These are phyloP conservation scores for Hippocampus guttulatus DNA, from an alignment of 2,113 vertebrate species.

Conservation along the genomic window DNA sequence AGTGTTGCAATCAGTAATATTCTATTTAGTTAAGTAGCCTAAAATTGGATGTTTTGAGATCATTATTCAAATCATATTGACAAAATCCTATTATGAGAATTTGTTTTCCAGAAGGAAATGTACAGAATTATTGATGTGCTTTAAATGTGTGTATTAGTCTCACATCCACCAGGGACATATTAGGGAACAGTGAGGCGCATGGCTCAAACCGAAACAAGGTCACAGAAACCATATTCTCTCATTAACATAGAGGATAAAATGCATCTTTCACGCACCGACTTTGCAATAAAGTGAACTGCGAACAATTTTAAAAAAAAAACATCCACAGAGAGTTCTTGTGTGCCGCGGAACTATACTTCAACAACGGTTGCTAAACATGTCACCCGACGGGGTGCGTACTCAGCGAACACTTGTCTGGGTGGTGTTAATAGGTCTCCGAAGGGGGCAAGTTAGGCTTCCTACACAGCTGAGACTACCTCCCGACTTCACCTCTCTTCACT, in stretches of 20 bases:
- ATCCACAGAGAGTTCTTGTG: constrained; percentile 19
- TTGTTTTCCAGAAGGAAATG: constrained; percentile 74
- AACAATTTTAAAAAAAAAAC: constrained; percentile 3
- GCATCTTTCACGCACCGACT: constrained; percentile 38
- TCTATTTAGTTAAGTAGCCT: constrained; percentile 78
- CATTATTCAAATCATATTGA: constrained; percentile 82
- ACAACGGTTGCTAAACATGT: constrained; percentile 28
- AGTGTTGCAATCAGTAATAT: constrained; percentile 79
- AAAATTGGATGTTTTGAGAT: constrained; percentile 81
- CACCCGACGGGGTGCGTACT: constrained; percentile 21
- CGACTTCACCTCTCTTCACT: constrained; percentile 38
- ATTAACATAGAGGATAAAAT: constrained; percentile 40
- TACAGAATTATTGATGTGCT: constrained; percentile 73
- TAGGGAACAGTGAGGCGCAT: constrained; percentile 55
- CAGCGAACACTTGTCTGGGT: constrained; percentile 18
- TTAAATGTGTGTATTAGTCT: constrained; percentile 65
- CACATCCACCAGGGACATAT: constrained; percentile 65
- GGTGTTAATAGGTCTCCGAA: constrained; percentile 36
- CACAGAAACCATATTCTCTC: constrained; percentile 55
- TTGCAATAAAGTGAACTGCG: constrained; percentile 20
- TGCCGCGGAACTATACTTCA: constrained; percentile 18
- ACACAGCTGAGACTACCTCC: constrained; percentile 51
- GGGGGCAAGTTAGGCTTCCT: constrained; percentile 57
- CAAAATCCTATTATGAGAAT: constrained; percentile 79
- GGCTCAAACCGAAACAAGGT: constrained; percentile 66